Conservation (phyloP, 2,888 invertebrate genomes). For the Tipula confusa region DNA sequence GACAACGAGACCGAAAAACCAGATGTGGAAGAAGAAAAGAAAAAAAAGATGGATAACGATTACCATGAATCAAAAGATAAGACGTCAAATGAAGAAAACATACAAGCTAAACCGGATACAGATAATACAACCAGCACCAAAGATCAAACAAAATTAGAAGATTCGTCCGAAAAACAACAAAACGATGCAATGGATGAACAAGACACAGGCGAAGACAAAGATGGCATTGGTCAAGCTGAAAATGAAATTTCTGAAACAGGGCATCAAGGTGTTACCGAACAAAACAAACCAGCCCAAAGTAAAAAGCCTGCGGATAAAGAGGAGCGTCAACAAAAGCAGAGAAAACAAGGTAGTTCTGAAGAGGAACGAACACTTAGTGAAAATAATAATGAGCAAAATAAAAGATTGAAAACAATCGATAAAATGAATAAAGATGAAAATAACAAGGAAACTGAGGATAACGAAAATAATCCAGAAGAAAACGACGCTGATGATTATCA, state of each 20-base stretch:
- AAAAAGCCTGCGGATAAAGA: slow-evolving; percentile 44
- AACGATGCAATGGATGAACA: slow-evolving; percentile 53
- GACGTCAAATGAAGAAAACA: slow-evolving; percentile 47
- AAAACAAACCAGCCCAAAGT: slow-evolving; percentile 37
- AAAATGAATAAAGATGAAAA: slow-evolving; percentile 48
- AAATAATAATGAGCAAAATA: slow-evolving; percentile 45
- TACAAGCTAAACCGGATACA: slow-evolving; percentile 44
- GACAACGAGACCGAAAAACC: slow-evolving; percentile 48
- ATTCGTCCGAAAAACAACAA: slow-evolving; percentile 49
- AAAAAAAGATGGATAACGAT: slow-evolving; percentile 43
- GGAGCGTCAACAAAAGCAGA: slow-evolving; percentile 72
- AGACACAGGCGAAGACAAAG: slow-evolving; percentile 55
- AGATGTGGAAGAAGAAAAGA: slow-evolving; percentile 44
- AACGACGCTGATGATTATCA: slow-evolving; percentile 63
- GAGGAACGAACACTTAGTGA: slow-evolving; percentile 63
- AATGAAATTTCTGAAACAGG: slow-evolving; percentile 64
- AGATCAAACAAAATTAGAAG: slow-evolving; percentile 44
- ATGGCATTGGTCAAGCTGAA: slow-evolving; percentile 70
- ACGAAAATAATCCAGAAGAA: slow-evolving; percentile 49
- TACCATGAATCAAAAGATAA: slow-evolving; percentile 47
- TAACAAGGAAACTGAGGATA: slow-evolving; percentile 49
- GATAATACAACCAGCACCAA: slow-evolving; percentile 41
- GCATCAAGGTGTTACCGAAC: slow-evolving; percentile 57
- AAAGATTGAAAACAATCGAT: slow-evolving; percentile 53
- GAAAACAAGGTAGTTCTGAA: slow-evolving; percentile 70